Conservation (phyloP, 2,797 vertebrate genomes). For the Darevskia mixta region DNA sequence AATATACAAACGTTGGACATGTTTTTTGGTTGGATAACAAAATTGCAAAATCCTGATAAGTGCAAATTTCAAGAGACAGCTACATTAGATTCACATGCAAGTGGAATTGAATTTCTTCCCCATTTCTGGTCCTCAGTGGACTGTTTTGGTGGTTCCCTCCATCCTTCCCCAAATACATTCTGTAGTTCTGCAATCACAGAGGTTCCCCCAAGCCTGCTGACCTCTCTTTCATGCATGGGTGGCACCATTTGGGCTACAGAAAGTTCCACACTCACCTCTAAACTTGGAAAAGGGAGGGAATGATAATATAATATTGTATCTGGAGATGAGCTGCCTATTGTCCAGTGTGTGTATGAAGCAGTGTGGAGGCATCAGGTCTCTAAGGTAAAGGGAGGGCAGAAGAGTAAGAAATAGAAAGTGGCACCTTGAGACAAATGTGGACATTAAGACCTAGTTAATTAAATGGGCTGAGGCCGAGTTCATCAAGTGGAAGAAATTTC, state of each 20-base stretch:
- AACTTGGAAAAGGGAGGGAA: not conserved
- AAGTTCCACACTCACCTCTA: not conserved
- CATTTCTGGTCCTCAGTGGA: not conserved
- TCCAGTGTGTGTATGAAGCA: not conserved
- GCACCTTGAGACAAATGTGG: conserved; percentile 49
- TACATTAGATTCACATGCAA: too few species aligned
- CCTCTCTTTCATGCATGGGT: not conserved
- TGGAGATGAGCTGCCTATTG: conserved; percentile 8
- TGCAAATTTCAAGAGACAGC: too few species aligned
- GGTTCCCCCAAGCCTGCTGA: not conserved
- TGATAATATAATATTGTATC: conserved; percentile 38
- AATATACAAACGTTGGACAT: too few species aligned
- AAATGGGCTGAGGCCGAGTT: conserved; percentile 53
- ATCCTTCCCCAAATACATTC: not conserved
- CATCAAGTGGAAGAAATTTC: conserved; percentile 59
- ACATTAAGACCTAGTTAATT: conserved; percentile 41
- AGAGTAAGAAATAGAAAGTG: conserved; percentile 48
- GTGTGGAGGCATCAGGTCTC: conserved; percentile 14
- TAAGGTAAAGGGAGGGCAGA: conserved; percentile 5
- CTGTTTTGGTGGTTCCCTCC: not conserved
- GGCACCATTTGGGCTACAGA: not conserved
- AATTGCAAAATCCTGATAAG: too few species aligned
- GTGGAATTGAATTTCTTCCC: too few species aligned
- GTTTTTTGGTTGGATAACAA: too few species aligned
- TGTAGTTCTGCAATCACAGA: not conserved